Percentiles rank a stretch among this genome's conserved stretches.
These are phyloP conservation scores for Seira sanloemensis DNA, from an alignment of 2,888 invertebrate genomes.

Conservation along the genomic window DNA sequence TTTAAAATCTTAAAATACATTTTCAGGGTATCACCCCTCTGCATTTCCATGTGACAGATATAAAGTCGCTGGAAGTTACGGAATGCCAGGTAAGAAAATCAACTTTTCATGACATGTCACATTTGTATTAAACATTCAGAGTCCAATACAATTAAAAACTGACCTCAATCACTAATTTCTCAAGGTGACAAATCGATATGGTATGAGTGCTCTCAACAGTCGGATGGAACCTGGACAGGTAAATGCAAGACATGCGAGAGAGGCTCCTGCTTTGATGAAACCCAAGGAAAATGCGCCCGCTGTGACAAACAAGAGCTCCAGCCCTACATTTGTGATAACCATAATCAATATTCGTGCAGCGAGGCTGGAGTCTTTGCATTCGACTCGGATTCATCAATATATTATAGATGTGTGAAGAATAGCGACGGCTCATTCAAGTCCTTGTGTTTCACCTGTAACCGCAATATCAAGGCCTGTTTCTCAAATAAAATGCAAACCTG, in stretches of 20 bases:
- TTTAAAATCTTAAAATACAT: no score
- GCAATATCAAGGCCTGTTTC: neutral
- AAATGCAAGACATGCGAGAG: neutral
- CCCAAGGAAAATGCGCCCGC: neutral
- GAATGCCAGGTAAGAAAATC: neutral
- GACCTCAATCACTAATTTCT: no score
- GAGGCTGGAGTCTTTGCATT: neutral
- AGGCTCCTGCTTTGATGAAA: neutral
- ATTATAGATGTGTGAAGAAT: constrained; percentile 10
- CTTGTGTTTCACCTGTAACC: constrained; percentile 7
- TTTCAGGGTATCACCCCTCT: neutral
- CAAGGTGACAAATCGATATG: constrained; percentile 1
- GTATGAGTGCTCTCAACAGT: neutral
- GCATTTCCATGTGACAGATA: neutral
- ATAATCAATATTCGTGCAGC: neutral
- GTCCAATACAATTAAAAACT: no score
- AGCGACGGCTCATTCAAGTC: neutral
- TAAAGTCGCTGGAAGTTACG: neutral
- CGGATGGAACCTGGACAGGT: neutral
- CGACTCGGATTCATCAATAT: neutral
- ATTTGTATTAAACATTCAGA: neutral
- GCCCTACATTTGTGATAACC: neutral
- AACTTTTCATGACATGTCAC: neutral
- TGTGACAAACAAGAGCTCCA: neutral
- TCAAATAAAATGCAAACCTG: neutral